phyloP scores from a whole-genome alignment of 2,888 invertebrate genomes.

The Liodrosophila aerea region DNA sequence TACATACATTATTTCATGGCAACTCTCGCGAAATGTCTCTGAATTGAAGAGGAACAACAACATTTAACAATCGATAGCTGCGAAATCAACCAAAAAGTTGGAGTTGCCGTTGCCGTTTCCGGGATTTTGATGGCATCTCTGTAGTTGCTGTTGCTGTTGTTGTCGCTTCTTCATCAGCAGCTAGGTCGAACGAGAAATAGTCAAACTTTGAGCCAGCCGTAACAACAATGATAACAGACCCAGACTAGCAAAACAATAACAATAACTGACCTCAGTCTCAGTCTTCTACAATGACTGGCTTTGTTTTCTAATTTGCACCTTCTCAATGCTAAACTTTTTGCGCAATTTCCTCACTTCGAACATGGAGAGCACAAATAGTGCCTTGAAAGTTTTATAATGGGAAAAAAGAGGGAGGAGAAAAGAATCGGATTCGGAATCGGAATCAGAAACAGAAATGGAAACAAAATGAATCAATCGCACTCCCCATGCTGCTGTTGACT shows the following conservation, averaged over 20 bases:
- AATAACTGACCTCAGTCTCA: constrained; percentile 34
- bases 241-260: constrained; percentile 9
- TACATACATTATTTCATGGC: neutral
- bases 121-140: neutral
- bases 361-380: constrained; percentile 23
- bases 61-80: constrained; percentile 19
- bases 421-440: neutral
- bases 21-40: neutral
- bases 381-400: constrained; percentile 57
- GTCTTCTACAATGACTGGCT: constrained; percentile 40
- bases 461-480: neutral
- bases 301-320: constrained; percentile 80
- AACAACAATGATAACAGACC: constrained; percentile 27
- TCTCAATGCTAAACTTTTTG: constrained; percentile 62
- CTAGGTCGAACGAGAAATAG: constrained; percentile 22
- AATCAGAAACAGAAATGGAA: neutral
- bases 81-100: constrained; percentile 45
- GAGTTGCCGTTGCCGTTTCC: constrained; percentile 32
- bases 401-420: constrained; percentile 29
- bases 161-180: constrained; percentile 31
- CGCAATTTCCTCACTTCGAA: constrained; percentile 35
- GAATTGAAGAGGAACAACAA: neutral
- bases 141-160: constrained; percentile 14
- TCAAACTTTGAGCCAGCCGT: constrained; percentile 23
- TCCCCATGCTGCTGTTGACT: constrained; percentile 3